Percentiles rank a stretch among this genome's conserved stretches.
phyloP scores from a whole-genome alignment of 2,888 invertebrate genomes.

The Ormyrus nitidulus region DNA sequence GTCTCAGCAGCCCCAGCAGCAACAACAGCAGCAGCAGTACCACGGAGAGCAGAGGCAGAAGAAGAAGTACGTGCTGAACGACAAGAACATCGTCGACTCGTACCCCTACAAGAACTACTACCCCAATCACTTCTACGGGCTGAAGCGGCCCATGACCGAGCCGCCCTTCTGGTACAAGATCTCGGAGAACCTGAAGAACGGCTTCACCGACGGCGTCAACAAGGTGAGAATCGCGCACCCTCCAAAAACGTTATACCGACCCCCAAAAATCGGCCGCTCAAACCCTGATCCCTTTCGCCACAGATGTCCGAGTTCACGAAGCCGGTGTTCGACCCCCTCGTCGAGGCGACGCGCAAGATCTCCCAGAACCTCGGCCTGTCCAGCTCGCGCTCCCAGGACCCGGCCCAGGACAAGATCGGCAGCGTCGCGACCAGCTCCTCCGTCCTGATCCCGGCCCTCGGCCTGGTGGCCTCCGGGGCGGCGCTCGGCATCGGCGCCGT shows the following conservation, averaged over 20 bases:
- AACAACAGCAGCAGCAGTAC: constrained; percentile 56
- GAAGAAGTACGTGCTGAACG: constrained; percentile 71
- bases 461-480: constrained; percentile 88
- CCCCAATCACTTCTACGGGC: constrained; percentile 77
- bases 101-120: constrained; percentile 71
- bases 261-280: not conserved
- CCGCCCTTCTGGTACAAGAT: constrained; percentile 85
- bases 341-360: constrained; percentile 88
- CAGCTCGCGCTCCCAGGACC: constrained; percentile 69
- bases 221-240: constrained; percentile 66
- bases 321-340: constrained; percentile 83
- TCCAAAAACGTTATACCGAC: not conserved
- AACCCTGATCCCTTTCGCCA: not conserved
- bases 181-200: constrained; percentile 84
- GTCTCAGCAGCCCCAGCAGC: not conserved
- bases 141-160: constrained; percentile 79
- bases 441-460: constrained; percentile 83
- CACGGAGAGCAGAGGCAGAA: constrained; percentile 68
- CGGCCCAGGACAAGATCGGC: constrained; percentile 82
- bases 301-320: constrained; percentile 81
- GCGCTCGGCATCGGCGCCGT: constrained; percentile 89
- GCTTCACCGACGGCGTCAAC: constrained; percentile 83
- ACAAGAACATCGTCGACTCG: constrained; percentile 69
- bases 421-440: constrained; percentile 80
- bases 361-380: constrained; percentile 85